Conservation (phyloP, 2,113 vertebrate species). For the Austrofundulus limnaeus region DNA sequence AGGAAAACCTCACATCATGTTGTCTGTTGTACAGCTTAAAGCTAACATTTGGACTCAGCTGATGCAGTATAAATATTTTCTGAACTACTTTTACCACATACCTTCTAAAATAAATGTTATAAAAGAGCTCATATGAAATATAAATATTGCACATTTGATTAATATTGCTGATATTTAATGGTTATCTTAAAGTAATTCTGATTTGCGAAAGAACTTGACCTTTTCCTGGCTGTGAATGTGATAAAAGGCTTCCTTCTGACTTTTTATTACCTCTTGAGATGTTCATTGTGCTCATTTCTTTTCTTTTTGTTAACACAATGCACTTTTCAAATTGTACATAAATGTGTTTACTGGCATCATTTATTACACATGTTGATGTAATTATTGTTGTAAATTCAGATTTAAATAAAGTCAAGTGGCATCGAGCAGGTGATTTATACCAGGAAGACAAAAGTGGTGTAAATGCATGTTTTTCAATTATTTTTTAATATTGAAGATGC, state of each 20-base stretch:
- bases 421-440: constrained; percentile 15
- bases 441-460: neutral
- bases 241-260: constrained; percentile 13
- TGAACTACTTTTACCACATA: constrained; percentile 28
- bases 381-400: constrained; percentile 71
- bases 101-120: constrained; percentile 39
- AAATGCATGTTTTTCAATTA: constrained; percentile 2
- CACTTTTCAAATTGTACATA: constrained; percentile 73
- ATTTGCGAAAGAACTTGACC: constrained; percentile 3
- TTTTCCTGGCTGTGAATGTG: constrained; percentile 21
- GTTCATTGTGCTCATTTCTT: constrained; percentile 30
- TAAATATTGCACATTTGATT: constrained; percentile 54
- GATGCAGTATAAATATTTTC: constrained; percentile 32
- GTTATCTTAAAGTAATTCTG: constrained; percentile 22
- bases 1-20: neutral
- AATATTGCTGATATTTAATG: constrained; percentile 16
- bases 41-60: constrained; percentile 25
- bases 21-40: constrained; percentile 10
- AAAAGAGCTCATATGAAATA: constrained; percentile 45
- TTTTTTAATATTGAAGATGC: too few species aligned
- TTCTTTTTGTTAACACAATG: constrained; percentile 65
- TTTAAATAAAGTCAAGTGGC: constrained; percentile 67
- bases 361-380: constrained; percentile 58
- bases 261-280: constrained; percentile 14
- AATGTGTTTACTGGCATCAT: constrained; percentile 56